phyloP scores from a whole-genome alignment of 1,140 invertebrate genomes.

The Choristoneura fumiferana region DNA sequence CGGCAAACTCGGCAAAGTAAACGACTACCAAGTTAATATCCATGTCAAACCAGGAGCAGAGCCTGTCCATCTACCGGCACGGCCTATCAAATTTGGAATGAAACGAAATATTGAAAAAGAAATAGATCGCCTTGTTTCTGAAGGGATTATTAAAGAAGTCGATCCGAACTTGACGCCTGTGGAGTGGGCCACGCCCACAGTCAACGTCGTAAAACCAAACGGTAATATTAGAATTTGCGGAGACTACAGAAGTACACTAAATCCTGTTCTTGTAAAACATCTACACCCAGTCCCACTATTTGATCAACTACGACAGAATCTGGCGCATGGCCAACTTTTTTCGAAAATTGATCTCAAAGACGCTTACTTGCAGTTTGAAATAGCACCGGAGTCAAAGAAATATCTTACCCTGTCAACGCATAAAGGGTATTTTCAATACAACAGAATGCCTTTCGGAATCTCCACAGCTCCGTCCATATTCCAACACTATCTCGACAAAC shows the following conservation, averaged over 20 bases:
- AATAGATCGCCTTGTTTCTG: slow-evolving; percentile 14
- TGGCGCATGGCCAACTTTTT: slow-evolving; percentile 11
- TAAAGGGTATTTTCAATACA: neutral
- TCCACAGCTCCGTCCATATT: neutral
- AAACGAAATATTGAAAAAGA: slow-evolving; percentile 21
- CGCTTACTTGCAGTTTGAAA: slow-evolving; percentile 23
- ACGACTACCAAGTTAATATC: slow-evolving; percentile 17
- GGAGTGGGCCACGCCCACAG: slow-evolving; percentile 21
- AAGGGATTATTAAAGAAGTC: slow-evolving; percentile 16
- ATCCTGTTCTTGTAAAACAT: slow-evolving; percentile 18
- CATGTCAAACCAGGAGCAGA: slow-evolving; percentile 7
- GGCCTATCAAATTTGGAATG: slow-evolving; percentile 16
- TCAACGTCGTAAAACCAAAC: slow-evolving; percentile 18
- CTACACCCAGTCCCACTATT: slow-evolving; percentile 22
- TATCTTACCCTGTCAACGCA: neutral
- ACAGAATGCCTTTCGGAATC: slow-evolving; percentile 8
- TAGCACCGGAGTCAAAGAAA: slow-evolving; percentile 12
- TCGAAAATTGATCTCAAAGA: slow-evolving; percentile 23
- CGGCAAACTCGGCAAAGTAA: slow-evolving; percentile 19
- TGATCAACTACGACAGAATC: slow-evolving; percentile 21
- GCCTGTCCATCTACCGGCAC: slow-evolving; percentile 11
- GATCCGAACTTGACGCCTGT: neutral
- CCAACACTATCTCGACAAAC: neutral
- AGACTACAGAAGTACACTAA: slow-evolving; percentile 20
- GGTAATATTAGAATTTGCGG: slow-evolving; percentile 16